phyloP scores from a whole-genome alignment of 2,797 vertebrate genomes.

The Megalops cyprinoides region DNA sequence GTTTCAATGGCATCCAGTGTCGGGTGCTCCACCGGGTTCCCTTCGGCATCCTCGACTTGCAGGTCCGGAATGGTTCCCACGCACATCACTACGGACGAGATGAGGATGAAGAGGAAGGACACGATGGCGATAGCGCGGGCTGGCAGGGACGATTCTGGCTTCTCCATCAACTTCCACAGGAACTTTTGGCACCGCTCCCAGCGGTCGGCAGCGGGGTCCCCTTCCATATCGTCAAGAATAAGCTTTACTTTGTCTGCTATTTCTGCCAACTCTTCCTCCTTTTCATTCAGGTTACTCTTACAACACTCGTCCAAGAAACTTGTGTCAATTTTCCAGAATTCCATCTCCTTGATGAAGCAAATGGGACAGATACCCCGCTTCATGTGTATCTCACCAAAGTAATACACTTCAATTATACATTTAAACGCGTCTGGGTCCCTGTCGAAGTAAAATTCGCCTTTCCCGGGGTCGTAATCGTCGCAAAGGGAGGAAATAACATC shows the following conservation, averaged over 20 bases:
- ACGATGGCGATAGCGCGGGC: constrained; percentile 86
- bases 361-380: constrained; percentile 94
- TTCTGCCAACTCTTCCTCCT: constrained; percentile 90
- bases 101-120: constrained; percentile 90
- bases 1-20: constrained; percentile 90
- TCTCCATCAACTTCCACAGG: constrained; percentile 94
- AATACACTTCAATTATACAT: constrained; percentile 92
- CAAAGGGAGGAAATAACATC: constrained; percentile 88
- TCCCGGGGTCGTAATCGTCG: constrained; percentile 90
- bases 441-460: constrained; percentile 95
- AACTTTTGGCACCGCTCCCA: constrained; percentile 84
- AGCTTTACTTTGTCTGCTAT: constrained; percentile 89
- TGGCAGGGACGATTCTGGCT: constrained; percentile 87
- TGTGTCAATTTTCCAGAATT: constrained; percentile 96
- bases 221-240: constrained; percentile 89
- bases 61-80: constrained; percentile 93
- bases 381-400: constrained; percentile 94
- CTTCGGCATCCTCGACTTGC: constrained; percentile 83
- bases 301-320: constrained; percentile 91
- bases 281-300: constrained; percentile 88
- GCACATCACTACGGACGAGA: constrained; percentile 93
- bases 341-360: constrained; percentile 96
- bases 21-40: constrained; percentile 88
- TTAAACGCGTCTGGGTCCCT: constrained; percentile 94
- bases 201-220: constrained; percentile 76